A percentile compares a stretch with the other conserved stretches of the same genome.
Conservation (phyloP, 1,140 invertebrate genomes). For the Nephila pilipes region DNA sequence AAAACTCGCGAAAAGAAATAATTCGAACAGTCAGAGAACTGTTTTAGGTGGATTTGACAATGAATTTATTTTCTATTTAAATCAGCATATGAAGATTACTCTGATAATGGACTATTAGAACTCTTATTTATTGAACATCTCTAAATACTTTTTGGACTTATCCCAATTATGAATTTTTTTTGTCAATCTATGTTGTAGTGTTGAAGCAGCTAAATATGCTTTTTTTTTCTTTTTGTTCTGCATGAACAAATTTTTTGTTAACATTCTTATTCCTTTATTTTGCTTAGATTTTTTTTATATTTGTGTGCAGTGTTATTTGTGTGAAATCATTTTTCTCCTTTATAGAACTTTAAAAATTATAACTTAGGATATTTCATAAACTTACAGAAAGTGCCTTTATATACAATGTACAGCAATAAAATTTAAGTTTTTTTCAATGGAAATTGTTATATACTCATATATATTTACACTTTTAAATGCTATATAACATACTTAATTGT, state of each 20-base stretch:
- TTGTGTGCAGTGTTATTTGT: neutral
- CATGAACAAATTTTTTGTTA: slow-evolving; percentile 13
- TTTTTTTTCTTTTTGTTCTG: neutral
- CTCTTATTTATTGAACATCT: slow-evolving; percentile 18
- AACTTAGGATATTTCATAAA: neutral
- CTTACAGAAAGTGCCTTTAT: neutral
- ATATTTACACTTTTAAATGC: neutral
- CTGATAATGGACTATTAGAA: neutral
- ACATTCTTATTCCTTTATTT: neutral
- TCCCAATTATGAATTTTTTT: neutral
- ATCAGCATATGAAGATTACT: neutral
- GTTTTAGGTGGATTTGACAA: neutral
- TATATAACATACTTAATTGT: neutral
- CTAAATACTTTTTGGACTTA: neutral
- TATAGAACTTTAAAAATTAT: neutral
- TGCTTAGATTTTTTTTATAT: neutral
- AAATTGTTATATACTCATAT: too few species aligned
- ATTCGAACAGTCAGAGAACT: neutral
- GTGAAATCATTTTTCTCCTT: neutral
- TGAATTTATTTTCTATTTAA: neutral
- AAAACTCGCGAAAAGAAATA: neutral
- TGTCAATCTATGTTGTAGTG: neutral
- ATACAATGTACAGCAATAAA: too few species aligned
- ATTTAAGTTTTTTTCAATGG: too few species aligned
- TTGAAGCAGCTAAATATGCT: neutral